phyloP scores from a whole-genome alignment of 2,113 vertebrate species.

The Aldabrachelys gigantea region DNA sequence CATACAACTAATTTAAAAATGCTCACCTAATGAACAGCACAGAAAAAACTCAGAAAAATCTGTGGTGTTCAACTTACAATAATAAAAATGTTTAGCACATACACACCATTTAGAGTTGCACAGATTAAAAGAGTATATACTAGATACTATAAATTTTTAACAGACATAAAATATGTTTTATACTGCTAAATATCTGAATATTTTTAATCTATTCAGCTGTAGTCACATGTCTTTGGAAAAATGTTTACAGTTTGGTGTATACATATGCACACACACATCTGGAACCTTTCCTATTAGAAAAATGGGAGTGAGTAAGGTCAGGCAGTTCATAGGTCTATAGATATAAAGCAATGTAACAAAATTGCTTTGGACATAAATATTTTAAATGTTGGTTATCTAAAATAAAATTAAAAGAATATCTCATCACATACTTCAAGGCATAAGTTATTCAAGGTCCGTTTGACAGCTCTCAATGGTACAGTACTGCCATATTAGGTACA shows the following conservation, averaged over 20 bases:
- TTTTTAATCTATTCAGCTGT: neutral
- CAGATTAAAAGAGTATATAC: neutral
- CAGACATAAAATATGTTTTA: neutral
- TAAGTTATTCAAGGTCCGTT: neutral
- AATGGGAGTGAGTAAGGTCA: neutral
- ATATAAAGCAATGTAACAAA: neutral
- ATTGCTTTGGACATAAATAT: neutral
- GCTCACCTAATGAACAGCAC: neutral
- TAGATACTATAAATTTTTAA: constrained; percentile 4
- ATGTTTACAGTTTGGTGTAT: neutral
- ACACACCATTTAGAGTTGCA: neutral
- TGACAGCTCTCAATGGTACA: neutral
- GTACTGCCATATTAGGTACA: neutral
- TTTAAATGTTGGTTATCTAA: neutral
- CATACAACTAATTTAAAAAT: neutral
- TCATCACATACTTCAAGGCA: neutral
- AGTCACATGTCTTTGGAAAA: constrained; percentile 7
- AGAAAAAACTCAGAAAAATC: neutral
- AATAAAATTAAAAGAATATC: neutral
- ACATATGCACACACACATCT: neutral
- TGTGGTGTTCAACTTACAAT: neutral
- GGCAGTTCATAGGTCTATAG: neutral
- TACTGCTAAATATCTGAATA: neutral
- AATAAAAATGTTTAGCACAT: neutral
- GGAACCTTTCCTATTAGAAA: neutral